A percentile compares a stretch with the other conserved stretches of the same genome.
Evolutionary conservation across 1,140 invertebrate genomes (phyloP).

Genomic region (Drosophila nikananu): DNA sequence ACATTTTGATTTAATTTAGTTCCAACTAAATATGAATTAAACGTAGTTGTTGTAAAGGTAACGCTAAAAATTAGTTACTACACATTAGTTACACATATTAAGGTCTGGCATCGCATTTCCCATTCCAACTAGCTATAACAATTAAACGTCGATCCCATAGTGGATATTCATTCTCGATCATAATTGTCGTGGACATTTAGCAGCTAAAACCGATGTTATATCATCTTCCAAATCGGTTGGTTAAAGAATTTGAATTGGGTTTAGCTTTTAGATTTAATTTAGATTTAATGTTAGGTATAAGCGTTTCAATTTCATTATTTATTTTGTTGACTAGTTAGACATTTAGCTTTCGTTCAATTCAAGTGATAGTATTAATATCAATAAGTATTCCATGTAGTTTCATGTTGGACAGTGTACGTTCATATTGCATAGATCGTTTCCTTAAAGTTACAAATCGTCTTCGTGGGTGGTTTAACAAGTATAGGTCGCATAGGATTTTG

Average conservation of each 20-base stretch:
- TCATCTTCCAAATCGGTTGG: constrained; percentile 41
- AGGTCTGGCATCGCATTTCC: not conserved
- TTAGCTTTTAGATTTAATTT: constrained; percentile 10
- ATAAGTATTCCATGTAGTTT: constrained; percentile 27
- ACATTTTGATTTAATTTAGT: constrained; percentile 75
- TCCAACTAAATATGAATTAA: constrained; percentile 67
- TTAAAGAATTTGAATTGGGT: constrained; percentile 45
- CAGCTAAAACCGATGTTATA: constrained; percentile 55
- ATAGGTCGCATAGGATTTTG: constrained; percentile 63
- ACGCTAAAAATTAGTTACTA: constrained; percentile 38
- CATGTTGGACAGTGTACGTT: constrained; percentile 66
- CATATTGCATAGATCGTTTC: constrained; percentile 63
- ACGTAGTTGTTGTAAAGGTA: constrained; percentile 42
- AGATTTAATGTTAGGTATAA: constrained; percentile 55
- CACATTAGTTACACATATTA: constrained; percentile 37
- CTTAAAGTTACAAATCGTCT: constrained; percentile 54
- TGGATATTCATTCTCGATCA: constrained; percentile 45
- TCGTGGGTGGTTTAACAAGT: constrained; percentile 68
- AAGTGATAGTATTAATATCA: constrained; percentile 50
- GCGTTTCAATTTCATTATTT: constrained; percentile 76
- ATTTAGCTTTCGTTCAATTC: constrained; percentile 51
- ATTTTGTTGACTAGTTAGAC: constrained; percentile 73
- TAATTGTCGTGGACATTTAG: constrained; percentile 54
- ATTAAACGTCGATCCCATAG: constrained; percentile 18
- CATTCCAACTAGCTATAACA: constrained; percentile 26